Percentiles rank a stretch among this genome's conserved stretches.
These are phyloP conservation scores for Eunapius fragilis DNA, from an alignment of 37 sponge, comb jelly and placozoan species.

Conservation along the genomic window DNA sequence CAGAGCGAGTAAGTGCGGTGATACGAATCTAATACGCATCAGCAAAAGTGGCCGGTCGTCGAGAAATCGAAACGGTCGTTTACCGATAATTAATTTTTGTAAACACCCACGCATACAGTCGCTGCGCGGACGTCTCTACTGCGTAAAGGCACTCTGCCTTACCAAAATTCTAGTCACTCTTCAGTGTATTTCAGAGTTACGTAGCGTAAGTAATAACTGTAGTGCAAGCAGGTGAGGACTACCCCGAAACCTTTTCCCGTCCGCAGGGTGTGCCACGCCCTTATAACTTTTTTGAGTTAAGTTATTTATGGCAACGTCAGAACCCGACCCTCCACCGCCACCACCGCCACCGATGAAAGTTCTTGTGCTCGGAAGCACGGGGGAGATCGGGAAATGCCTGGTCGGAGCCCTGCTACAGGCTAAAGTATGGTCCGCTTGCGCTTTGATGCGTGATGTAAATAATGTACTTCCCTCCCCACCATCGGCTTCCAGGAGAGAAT, in stretches of 20 bases:
- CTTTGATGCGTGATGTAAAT: neutral
- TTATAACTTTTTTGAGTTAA: neutral
- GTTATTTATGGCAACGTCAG: neutral
- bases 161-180: no score
- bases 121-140: no score
- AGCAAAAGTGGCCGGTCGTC: no score
- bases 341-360: slow-evolving; percentile 35
- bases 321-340: neutral
- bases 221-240: neutral
- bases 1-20: neutral
- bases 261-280: neutral
- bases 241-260: neutral
- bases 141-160: no score
- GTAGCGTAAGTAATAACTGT: neutral
- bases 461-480: neutral
- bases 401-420: slow-evolving; percentile 58
- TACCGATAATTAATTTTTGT: neutral
- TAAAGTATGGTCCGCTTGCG: slow-evolving; percentile 24
- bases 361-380: slow-evolving; percentile 82
- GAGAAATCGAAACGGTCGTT: no score
- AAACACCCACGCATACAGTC: neutral
- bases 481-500: slow-evolving; percentile 31
- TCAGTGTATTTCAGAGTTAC: neutral
- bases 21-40: neutral
- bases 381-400: slow-evolving; percentile 72